A percentile compares a stretch with the other conserved stretches of the same genome.
Evolutionary conservation across 2,888 invertebrate genomes (phyloP).

Genomic region (Glaucopsyche alexis): DNA sequence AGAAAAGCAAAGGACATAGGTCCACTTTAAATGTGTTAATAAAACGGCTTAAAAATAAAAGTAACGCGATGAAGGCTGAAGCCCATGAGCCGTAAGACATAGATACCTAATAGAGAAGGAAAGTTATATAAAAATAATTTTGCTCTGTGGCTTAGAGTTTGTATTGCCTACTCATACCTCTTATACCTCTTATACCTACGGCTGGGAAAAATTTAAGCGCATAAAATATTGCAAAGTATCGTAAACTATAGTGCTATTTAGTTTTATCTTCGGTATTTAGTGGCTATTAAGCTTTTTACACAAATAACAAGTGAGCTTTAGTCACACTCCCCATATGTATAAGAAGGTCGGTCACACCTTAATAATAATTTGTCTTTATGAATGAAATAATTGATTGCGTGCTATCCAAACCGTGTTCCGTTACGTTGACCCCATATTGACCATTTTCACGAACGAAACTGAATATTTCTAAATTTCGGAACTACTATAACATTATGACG

Average conservation of each 20-base stretch:
- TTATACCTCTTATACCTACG: background rate
- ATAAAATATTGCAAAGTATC: constrained; percentile 6
- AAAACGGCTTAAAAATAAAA: no score
- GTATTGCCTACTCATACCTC: background rate
- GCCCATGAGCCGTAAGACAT: no score
- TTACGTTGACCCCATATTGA: constrained; percentile 23
- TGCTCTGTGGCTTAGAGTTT: no score
- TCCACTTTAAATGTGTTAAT: no score
- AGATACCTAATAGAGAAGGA: no score
- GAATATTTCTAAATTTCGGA: background rate
- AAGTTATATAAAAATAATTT: no score
- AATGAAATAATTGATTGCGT: constrained; percentile 27
- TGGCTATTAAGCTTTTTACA: constrained; percentile 19
- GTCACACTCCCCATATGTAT: constrained; percentile 27
- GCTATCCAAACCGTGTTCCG: constrained; percentile 14
- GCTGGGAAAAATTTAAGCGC: background rate
- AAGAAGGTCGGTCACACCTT: constrained; percentile 28
- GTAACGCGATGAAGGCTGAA: no score
- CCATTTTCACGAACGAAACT: constrained; percentile 13
- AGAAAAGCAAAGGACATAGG: no score
- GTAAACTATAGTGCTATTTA: constrained; percentile 16
- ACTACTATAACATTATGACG: background rate
- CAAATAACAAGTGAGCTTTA: constrained; percentile 19
- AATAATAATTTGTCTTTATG: constrained; percentile 24
- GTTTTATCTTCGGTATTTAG: constrained; percentile 25